Base-by-base conservation (phyloP, 1,140 invertebrate species). In the Druon quercuslanigerum region DNA sequence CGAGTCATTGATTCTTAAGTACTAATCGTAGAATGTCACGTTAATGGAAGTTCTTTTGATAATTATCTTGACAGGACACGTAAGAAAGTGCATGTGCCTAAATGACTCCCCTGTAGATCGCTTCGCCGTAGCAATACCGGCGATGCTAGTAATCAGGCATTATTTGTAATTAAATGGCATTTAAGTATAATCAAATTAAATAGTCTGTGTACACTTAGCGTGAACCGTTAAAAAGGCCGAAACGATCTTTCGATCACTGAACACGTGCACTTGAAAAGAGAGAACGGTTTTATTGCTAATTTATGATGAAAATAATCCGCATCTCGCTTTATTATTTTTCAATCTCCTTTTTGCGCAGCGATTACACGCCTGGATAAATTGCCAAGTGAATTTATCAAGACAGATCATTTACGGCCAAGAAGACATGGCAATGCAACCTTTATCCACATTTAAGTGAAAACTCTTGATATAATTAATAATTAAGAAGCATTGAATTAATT, bases 81-180 rank as follows among this genome's bases (percentile, higher is more conserved):
- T 54, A 54, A 54, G 52, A 54, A 54, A 54, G 52, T 17, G 16
- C 52, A 54, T 54, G 52, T 54, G 52, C 52, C 52, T 54, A 54
- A 54, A 60, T 25, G 16, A 60, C 20, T 60, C 13, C 33, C 25
- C 57, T 14, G 57, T 60, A 12, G 57, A 60, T 16, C 20, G 13
- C 33, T 60, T 60, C 20, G 57, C 57, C 20, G 25, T 25, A 25
- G 13, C 20, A 60, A 13, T 25, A 57, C 17, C 12, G 33, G 33
- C 57, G 57, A 60, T 25, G 20, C 20, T 33, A 12, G 25, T 60
- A 60, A 33, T 20, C 57, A 60, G 20, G 16, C 20, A 12, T 25
- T 60, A 60, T 60, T 60, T 60, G 57, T 60, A 60, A 60, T 60
- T 60, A 60, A 60, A 60, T 11, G 57, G 20, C 57, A 60, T 60